phyloP scores from a whole-genome alignment of 2,113 vertebrate genomes.

The Cyrtonyx montezumae region DNA sequence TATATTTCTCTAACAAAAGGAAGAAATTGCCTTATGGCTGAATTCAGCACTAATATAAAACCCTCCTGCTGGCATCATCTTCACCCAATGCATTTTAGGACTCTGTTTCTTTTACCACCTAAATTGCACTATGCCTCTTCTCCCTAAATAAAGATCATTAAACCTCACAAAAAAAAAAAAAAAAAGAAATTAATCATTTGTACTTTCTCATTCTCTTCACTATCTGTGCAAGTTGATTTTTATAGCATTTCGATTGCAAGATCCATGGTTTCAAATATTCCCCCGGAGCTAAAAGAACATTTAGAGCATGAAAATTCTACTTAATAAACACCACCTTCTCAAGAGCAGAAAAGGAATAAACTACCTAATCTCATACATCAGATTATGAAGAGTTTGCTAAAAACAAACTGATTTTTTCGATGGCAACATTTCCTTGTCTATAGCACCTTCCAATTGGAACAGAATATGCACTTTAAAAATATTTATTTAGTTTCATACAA shows the following conservation, averaged over 20 bases:
- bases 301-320: background rate
- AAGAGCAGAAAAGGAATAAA: background rate
- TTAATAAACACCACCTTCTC: background rate
- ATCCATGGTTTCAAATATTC: constrained; percentile 19
- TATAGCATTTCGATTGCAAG: background rate
- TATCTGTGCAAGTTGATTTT: constrained; percentile 2
- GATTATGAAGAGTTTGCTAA: background rate
- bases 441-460: background rate
- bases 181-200: constrained; percentile 12
- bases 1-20: constrained; percentile 31
- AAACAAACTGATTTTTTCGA: background rate
- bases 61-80: background rate
- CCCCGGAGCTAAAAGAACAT: background rate
- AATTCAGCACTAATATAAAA: constrained; percentile 23
- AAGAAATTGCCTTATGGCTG: constrained; percentile 15
- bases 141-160: constrained; percentile 14
- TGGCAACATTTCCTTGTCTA: background rate
- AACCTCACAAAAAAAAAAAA: background rate
- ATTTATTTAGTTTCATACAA: background rate
- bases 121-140: background rate
- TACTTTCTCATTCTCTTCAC: background rate
- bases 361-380: background rate
- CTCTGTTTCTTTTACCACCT: background rate
- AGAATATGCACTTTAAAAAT: background rate
- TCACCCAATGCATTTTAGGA: background rate